Conservation (phyloP, 1,140 invertebrate genomes). For the Holcopasites calliopsidis region DNA sequence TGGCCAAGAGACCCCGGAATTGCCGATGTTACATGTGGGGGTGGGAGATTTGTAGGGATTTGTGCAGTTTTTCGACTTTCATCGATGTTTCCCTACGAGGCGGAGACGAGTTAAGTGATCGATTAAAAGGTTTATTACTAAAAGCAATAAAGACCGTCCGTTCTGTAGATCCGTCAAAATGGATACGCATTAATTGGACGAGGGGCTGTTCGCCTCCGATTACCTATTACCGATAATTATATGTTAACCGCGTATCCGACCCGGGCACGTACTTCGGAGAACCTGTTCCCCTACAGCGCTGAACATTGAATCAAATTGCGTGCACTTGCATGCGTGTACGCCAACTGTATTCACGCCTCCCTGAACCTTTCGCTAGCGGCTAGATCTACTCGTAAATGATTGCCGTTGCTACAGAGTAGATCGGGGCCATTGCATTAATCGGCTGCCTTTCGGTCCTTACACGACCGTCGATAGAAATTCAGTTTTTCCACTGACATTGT, state of each 20-base stretch:
- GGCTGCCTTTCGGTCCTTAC: constrained; percentile 8
- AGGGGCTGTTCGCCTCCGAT: constrained; percentile 43
- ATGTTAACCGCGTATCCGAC: constrained; percentile 50
- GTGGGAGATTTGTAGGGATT: too few relatives aligned
- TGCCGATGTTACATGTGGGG: too few relatives aligned
- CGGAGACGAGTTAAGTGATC: background rate
- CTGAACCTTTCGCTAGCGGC: constrained; percentile 55
- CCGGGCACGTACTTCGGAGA: constrained; percentile 27
- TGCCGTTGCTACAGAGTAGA: constrained; percentile 10
- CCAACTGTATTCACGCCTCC: constrained; percentile 50
- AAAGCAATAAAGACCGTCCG: constrained; percentile 55
- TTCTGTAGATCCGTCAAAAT: constrained; percentile 40
- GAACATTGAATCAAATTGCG: constrained; percentile 57
- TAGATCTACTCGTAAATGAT: constrained; percentile 46
- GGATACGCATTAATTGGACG: constrained; percentile 57
- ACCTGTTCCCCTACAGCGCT: constrained; percentile 55
- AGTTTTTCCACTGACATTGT: background rate
- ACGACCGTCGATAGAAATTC: constrained; percentile 33
- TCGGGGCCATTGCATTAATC: constrained; percentile 30
- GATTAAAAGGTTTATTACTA: constrained; percentile 50
- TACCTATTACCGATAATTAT: constrained; percentile 62
- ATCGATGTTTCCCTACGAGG: background rate
- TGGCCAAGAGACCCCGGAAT: too few relatives aligned
- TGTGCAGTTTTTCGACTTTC: background rate
- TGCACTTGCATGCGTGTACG: constrained; percentile 24